Evolutionary conservation across 2,888 invertebrate species (phyloP), one percentile per base, ranked within the genome.

Genomic region (Cerceris ruficornis): DNA sequence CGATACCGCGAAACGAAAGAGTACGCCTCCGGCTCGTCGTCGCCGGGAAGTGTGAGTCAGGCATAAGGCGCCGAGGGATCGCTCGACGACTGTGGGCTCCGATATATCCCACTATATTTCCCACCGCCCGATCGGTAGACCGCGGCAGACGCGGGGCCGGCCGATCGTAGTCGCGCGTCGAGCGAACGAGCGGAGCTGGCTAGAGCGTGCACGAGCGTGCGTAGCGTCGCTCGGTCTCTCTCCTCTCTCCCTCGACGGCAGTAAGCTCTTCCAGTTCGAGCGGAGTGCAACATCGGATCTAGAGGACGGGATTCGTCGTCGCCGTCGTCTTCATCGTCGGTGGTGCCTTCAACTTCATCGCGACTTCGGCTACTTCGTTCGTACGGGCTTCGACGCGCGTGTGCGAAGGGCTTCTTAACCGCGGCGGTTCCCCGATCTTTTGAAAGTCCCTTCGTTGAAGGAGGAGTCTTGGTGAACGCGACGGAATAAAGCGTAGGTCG

Each of bases 91-190:
- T 17, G 60, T 39, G 28, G 54, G 42, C 14, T 62, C 46, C 9
- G 57, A 67, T 60, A 65, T 52, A 65, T 73, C 49, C 49, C 50
- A 39, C 62, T 50, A 50, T 50, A 50, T 76, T 77, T 75, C 69
- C 75, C 69, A 69, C 75, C 69, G 69, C 69, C 54, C 75, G 70
- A 78, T 73, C 72, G 77, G 79, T 77, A 79, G 77, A 64, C 73
- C 28, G 28, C 28, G 28, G 28, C 28, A 28, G 4, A n/a, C 17
- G 61, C 49, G 69, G 69, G 39, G 49, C 66, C 52, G 67, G 14
- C 69, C 66, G 75, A 66, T 77, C 77, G 68, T 68, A 57, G 75
- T 49, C 60, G 58, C 61, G 69, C 50, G 54, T 42, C 61, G 57
- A 50, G 41, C 41, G 39, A 28, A 28, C 9, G 46, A 17, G 13